phyloP scores from a whole-genome alignment of 2,113 vertebrate genomes.

The Oxygymnocypris stewartii region DNA sequence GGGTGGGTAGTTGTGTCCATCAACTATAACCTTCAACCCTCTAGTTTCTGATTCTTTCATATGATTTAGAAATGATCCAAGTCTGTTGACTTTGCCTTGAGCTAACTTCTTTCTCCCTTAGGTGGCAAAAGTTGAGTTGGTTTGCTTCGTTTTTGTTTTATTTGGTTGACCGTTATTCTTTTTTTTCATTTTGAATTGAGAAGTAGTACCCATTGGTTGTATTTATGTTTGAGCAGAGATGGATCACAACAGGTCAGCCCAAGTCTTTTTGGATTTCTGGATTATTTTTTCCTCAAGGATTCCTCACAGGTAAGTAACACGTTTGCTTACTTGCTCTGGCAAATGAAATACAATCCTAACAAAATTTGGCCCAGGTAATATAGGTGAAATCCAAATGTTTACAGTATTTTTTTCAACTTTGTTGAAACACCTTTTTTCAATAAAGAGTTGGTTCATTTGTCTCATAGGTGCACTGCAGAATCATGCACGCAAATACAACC shows the following conservation, averaged over 20 bases:
- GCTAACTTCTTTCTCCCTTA: neutral
- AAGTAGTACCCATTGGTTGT: neutral
- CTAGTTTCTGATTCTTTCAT: slow-evolving; percentile 9
- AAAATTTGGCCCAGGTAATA: neutral
- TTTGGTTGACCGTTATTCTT: neutral
- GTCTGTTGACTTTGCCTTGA: neutral
- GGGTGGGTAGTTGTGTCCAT: neutral
- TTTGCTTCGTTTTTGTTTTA: neutral
- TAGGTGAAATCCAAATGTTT: neutral
- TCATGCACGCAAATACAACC: slow-evolving; percentile 81
- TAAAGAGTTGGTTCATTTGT: neutral
- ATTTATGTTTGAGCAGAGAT: slow-evolving; percentile 61
- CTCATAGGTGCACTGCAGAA: slow-evolving; percentile 81
- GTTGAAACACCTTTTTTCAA: neutral
- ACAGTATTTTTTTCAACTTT: neutral
- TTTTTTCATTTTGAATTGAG: neutral
- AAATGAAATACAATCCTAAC: neutral
- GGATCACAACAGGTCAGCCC: slow-evolving; percentile 75
- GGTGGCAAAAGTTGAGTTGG: neutral
- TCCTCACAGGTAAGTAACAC: slow-evolving; percentile 76
- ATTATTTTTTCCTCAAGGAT: slow-evolving; percentile 83
- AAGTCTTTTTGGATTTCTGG: slow-evolving; percentile 82
- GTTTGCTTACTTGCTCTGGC: neutral
- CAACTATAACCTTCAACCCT: neutral
- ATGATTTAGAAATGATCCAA: slow-evolving; percentile 26